phyloP scores from a whole-genome alignment of 2,888 invertebrate species.

The Plagiodera versicolora region DNA sequence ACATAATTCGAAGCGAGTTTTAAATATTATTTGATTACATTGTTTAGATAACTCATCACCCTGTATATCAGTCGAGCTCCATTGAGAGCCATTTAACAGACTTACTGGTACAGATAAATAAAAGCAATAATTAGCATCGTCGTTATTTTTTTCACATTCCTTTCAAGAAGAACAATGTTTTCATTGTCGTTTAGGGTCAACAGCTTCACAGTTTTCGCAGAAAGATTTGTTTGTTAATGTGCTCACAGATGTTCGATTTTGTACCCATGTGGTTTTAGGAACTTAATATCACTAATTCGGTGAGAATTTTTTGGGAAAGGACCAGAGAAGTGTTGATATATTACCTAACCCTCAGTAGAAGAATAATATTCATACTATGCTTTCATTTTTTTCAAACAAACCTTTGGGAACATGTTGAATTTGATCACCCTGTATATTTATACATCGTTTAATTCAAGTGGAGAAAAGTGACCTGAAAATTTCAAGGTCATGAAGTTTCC shows the following conservation, averaged over 20 bases:
- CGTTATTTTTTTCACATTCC: background rate
- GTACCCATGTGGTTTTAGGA: conserved; percentile 7
- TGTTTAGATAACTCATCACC: no score
- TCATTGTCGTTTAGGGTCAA: conserved; percentile 6
- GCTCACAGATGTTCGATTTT: conserved; percentile 9
- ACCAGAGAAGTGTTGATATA: background rate
- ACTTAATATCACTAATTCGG: conserved; percentile 5
- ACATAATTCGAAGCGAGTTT: background rate
- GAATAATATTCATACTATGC: no score
- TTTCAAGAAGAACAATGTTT: background rate
- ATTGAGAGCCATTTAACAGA: background rate
- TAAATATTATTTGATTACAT: no score
- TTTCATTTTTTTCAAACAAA: no score
- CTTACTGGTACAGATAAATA: background rate
- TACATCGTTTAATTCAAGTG: no score
- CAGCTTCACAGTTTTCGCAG: conserved; percentile 11
- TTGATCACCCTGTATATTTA: no score
- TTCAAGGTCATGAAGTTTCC: no score
- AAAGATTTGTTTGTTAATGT: conserved; percentile 13
- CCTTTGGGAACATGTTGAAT: no score
- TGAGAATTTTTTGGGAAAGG: conserved; percentile 3
- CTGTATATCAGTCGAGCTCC: background rate
- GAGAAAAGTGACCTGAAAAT: no score
- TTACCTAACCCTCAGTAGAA: no score
- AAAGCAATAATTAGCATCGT: background rate